Evolutionary conservation across 2,888 invertebrate species (phyloP), one percentile per base, ranked within the genome.

Genomic region (Nyleta sp.): DNA sequence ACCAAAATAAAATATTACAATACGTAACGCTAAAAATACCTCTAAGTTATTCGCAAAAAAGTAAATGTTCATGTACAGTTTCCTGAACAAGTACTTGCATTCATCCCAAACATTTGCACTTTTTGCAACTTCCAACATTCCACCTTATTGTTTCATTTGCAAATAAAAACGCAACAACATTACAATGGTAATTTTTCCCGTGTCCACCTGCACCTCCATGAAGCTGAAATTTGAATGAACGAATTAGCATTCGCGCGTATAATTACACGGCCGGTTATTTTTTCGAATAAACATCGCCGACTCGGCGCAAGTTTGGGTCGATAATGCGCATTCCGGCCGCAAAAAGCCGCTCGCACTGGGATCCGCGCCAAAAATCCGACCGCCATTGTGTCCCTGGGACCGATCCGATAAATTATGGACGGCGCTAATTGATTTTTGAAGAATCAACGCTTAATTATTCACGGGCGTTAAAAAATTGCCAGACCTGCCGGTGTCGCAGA

Each of bases 261-360:
- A 67, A 67, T 72, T 72, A 57, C 65, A 59, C 48, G 22, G 40
- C 6, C 48, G 46, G 13, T 15, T 40, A 24, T 59, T 59, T 62
- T 65, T 65, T 50, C 40, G 50, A 44, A 55, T 48, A 48, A 60
- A 50, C 59, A 55, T 52, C 42, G 57, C 38, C 33, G 53, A 59
- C 53, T 44, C 28, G 24, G 35, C 28, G 42, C 18, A 40, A 52
- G 55, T 44, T 65, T 62, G 82, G 84, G 83, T 86, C 86, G 86
- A 87, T 86, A 86, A 85, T 86, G 82, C 84, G 85, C 82, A 85
- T 86, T 82, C 82, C 73, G 81, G 72, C 82, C 83, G 81, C 84
- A 85, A 84, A 85, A 87, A 86, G 83, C 81, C 72, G 82, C 84
- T 84, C 81, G 82, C 74, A 42, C 72, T 76, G 82, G 84, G 84